Evolutionary conservation across 2,888 invertebrate genomes (phyloP).

Genomic region (Apamea monoglypha): DNA sequence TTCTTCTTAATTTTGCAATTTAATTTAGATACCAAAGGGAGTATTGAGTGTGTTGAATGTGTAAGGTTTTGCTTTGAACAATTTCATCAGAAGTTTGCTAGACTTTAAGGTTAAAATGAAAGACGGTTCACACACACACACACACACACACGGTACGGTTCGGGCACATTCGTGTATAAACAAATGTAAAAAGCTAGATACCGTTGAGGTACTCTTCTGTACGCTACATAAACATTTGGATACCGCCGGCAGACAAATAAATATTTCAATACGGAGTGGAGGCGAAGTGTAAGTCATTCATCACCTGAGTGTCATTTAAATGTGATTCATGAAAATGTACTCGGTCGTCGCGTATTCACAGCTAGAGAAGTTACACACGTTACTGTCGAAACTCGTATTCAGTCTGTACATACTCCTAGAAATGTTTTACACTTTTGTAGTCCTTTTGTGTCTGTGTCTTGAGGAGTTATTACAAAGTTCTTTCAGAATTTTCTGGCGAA

Average conservation of each 20-base stretch:
- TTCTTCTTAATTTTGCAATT: constrained; percentile 39
- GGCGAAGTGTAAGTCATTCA: constrained; percentile 76
- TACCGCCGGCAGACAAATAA: constrained; percentile 73
- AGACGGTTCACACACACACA: no score
- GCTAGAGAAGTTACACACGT: constrained; percentile 63
- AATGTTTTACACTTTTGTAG: constrained; percentile 32
- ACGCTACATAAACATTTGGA: constrained; percentile 64
- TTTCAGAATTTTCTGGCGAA: not conserved
- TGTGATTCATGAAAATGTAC: constrained; percentile 79
- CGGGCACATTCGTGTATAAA: constrained; percentile 45
- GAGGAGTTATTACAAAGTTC: not conserved
- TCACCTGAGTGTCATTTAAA: constrained; percentile 77
- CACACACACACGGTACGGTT: no score
- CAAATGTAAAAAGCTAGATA: constrained; percentile 43
- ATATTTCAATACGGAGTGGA: constrained; percentile 75
- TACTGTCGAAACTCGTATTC: constrained; percentile 29
- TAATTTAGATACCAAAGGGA: constrained; percentile 33
- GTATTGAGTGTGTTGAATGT: not conserved
- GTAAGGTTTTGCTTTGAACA: constrained; percentile 9
- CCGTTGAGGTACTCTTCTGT: constrained; percentile 32
- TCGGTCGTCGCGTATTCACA: constrained; percentile 54
- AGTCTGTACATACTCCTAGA: constrained; percentile 13
- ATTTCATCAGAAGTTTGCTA: constrained; percentile 13
- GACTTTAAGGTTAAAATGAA: constrained; percentile 28
- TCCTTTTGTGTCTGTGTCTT: not conserved